These are phyloP conservation scores for Upupa epops DNA, from an alignment of 2,113 vertebrate genomes.

Conservation along the genomic window DNA sequence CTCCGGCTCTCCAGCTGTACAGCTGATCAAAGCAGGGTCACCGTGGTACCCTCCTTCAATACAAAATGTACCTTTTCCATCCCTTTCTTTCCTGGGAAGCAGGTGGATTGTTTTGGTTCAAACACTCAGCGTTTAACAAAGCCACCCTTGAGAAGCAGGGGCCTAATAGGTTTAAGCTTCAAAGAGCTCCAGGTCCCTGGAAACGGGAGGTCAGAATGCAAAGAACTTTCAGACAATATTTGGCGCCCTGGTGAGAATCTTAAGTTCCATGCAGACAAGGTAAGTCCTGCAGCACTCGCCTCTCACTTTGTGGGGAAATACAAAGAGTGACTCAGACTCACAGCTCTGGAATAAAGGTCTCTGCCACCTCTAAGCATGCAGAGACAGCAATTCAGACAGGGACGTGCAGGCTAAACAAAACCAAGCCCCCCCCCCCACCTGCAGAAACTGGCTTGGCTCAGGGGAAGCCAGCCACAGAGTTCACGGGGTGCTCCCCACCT, in stretches of 20 bases:
- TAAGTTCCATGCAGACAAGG: not conserved
- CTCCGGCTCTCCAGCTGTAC: not conserved
- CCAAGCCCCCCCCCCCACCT: not conserved
- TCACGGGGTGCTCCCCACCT: not conserved
- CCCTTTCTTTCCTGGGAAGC: not conserved
- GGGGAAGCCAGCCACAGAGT: not conserved
- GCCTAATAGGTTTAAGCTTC: constrained; percentile 4
- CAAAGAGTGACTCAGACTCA: not conserved
- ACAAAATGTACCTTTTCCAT: not conserved
- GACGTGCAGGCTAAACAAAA: not conserved
- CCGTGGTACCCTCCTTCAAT: not conserved
- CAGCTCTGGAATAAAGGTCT: not conserved
- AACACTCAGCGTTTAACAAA: not conserved
- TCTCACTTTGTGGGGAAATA: not conserved
- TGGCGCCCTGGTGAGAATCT: not conserved
- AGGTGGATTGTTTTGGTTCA: constrained; percentile 9
- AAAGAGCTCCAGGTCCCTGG: not conserved
- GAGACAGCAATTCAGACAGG: not conserved
- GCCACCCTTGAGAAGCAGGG: not conserved
- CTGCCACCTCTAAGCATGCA: not conserved
- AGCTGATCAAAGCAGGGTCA: constrained; percentile 44
- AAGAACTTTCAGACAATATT: not conserved
- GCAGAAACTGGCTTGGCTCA: not conserved
- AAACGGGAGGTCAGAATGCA: constrained; percentile 12
- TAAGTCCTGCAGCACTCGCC: not conserved